phyloP scores from a whole-genome alignment of 2,113 vertebrate species.

The Calyptommatus sinebrachiatus region DNA sequence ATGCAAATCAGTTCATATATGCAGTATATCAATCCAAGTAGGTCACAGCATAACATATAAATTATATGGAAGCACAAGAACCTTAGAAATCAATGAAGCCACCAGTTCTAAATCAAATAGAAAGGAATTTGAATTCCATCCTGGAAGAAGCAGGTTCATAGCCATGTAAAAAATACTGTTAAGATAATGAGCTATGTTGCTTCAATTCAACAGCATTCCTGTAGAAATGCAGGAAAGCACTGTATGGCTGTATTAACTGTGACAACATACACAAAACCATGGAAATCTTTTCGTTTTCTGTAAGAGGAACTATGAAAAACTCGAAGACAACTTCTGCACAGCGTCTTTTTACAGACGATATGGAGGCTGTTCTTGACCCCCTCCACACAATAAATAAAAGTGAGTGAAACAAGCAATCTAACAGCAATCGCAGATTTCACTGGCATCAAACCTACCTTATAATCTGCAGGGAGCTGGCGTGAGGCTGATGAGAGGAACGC shows the following conservation, averaged over 20 bases:
- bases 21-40: background rate
- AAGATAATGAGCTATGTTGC: background rate
- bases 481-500: too few relatives aligned
- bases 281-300: background rate
- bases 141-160: background rate
- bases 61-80: background rate
- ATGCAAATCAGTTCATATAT: background rate
- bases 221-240: background rate
- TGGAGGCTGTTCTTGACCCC: too few relatives aligned
- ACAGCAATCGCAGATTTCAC: too few relatives aligned
- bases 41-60: background rate
- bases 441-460: too few relatives aligned
- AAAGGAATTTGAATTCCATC: background rate
- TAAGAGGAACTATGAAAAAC: slow-evolving; percentile 8
- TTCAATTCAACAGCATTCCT: background rate
- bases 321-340: background rate
- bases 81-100: background rate
- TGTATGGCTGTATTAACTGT: background rate
- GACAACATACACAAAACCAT: background rate
- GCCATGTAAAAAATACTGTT: background rate
- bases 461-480: too few relatives aligned
- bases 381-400: too few relatives aligned
- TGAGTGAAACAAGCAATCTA: too few relatives aligned
- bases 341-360: too few relatives aligned
- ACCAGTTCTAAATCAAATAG: background rate